Conservation (phyloP, 1,140 invertebrate genomes). For the Hycleus phaleratus region DNA sequence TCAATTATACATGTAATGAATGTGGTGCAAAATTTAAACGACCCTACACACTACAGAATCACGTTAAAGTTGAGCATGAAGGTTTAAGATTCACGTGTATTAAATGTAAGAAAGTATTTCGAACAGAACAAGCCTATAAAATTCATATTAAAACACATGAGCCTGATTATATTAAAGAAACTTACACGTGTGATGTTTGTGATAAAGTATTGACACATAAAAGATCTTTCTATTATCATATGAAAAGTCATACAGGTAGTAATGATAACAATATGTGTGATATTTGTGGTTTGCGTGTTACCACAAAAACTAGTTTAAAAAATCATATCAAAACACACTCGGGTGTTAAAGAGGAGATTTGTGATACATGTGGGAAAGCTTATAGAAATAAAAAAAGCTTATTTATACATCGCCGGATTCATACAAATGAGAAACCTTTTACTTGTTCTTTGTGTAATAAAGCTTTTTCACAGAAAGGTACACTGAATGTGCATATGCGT, state of each 20-base stretch:
- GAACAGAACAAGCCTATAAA: constrained; percentile 43
- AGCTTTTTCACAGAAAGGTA: constrained; percentile 52
- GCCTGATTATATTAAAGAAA: constrained; percentile 3
- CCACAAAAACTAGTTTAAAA: neutral
- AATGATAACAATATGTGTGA: neutral
- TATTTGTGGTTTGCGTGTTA: neutral
- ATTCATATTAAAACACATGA: constrained; percentile 47
- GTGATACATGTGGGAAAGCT: constrained; percentile 8
- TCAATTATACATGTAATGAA: neutral
- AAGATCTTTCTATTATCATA: constrained; percentile 49
- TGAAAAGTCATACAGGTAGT: constrained; percentile 3
- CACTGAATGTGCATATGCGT: constrained; percentile 55
- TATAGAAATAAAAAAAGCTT: constrained; percentile 1
- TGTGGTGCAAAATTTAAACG: neutral
- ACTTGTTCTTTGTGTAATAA: constrained; percentile 45
- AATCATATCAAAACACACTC: constrained; percentile 6
- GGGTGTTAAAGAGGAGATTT: constrained; percentile 8
- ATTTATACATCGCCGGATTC: constrained; percentile 32
- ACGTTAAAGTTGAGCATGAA: constrained; percentile 1
- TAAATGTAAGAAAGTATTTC: constrained; percentile 49
- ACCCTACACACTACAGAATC: neutral
- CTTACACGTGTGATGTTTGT: constrained; percentile 1
- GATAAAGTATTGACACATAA: neutral
- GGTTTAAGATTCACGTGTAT: constrained; percentile 39
- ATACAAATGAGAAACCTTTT: constrained; percentile 44